These are phyloP conservation scores for Corvus cornix DNA, from an alignment of 2,113 vertebrate species.

Conservation along the genomic window DNA sequence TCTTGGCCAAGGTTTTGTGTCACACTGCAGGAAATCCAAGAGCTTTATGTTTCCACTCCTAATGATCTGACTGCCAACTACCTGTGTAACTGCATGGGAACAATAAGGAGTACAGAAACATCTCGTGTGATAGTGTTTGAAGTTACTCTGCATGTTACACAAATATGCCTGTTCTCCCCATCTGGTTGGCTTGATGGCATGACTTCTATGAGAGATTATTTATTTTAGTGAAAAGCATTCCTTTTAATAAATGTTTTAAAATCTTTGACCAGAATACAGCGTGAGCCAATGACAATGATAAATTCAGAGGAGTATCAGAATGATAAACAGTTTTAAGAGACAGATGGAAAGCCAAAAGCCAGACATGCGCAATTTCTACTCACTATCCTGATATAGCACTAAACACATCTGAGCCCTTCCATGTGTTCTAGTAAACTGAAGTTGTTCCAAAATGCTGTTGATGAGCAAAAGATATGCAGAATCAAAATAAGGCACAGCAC, in stretches of 20 bases:
- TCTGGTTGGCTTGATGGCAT: not conserved
- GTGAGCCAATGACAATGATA: not conserved
- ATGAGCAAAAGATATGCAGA: not conserved
- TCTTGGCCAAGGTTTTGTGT: constrained; percentile 8
- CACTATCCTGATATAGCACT: not conserved
- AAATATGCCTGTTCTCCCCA: not conserved
- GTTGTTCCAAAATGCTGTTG: constrained; percentile 4
- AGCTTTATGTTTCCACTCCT: constrained; percentile 15
- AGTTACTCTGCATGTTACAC: not conserved
- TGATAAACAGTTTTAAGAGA: constrained; percentile 17
- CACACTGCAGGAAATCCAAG: constrained; percentile 9
- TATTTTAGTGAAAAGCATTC: constrained; percentile 28
- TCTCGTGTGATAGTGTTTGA: not conserved
- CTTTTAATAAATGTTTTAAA: constrained; percentile 24
- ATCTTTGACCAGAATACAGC: constrained; percentile 18
- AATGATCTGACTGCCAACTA: constrained; percentile 31
- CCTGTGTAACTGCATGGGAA: constrained; percentile 34
- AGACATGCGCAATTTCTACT: not conserved
- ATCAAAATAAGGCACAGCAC: constrained; percentile 25
- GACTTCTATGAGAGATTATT: not conserved
- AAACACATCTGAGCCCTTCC: constrained; percentile 36
- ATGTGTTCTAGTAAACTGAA: constrained; percentile 20
- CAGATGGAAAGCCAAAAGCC: constrained; percentile 21
- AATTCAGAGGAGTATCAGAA: constrained; percentile 27
- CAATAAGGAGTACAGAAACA: not conserved